Base-by-base conservation (phyloP, 2,888 invertebrate species). In the Hemistola chrysoprasaria region DNA sequence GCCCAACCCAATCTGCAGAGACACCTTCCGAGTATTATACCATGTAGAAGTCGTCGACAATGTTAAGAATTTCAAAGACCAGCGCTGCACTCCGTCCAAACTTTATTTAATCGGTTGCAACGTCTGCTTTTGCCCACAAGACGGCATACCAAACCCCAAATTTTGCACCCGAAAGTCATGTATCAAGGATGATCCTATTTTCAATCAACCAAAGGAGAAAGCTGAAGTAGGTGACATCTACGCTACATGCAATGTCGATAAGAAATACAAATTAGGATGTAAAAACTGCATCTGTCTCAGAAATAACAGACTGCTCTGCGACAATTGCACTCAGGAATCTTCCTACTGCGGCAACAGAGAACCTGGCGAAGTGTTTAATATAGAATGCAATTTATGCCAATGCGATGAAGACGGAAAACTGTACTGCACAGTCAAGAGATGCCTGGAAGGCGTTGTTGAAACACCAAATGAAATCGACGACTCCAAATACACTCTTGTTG, bases 321-420 rank as follows among this genome's bases (percentile, higher is more conserved):
- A 61, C 8, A 65, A 75, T 6, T 90, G 90, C 51, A 73, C 81
- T 54, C 7, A 25, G 0, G 6, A 10, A 11, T 22, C 22, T 7
- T 25, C 16, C 1, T 7, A 21, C 9, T 44, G 43, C 20, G 30
- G 20, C n/a, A 27, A 36, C 6, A 34, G 22, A 30, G 46, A 65
- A 16, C 67, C 76, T 1, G 76, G 77, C 1, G 68, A 73, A 9
- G 54, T 65, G 8, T 90, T 91, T 46, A 66, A 67, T 30, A 53
- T 76, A 10, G 86, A 83, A 26, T 92, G 92, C 62, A 92, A 92
- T 56, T 68, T 74, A 0, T 92, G 92, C 49, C 71, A 78, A 39
- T 92, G 92, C 47, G 83, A 86, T 29, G 52, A 58, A 3, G 71
- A 78, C 1, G 75, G 78, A 6, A 64, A 70, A 2, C 71, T 87